These are phyloP conservation scores for Orius laevigatus DNA, from an alignment of 1,140 invertebrate species.

Conservation along the genomic window DNA sequence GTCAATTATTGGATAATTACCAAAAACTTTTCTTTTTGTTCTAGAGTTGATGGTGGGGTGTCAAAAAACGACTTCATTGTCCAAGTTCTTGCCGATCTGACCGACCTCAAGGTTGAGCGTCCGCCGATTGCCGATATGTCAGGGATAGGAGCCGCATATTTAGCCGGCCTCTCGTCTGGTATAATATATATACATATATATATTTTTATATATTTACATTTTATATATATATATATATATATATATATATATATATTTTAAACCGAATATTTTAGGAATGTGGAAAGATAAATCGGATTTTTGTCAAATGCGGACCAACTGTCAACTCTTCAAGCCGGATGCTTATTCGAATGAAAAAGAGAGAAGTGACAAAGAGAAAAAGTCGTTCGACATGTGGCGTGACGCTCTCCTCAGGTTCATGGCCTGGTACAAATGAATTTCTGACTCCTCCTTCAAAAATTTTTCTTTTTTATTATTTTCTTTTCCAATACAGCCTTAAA, in stretches of 20 bases:
- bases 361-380: no score
- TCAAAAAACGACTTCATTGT: constrained; percentile 78
- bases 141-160: constrained; percentile 57
- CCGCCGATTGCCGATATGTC: constrained; percentile 50
- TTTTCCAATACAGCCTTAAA: no score
- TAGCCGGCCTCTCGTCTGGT: constrained; percentile 66
- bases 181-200: constrained; percentile 17
- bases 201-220: no score
- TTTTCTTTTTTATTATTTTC: no score
- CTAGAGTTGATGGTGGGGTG: constrained; percentile 83
- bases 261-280: constrained; percentile 35
- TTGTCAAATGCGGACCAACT: no score
- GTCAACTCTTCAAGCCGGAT: no score
- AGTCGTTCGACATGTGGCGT: no score
- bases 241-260: not conserved
- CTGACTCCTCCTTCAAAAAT: no score
- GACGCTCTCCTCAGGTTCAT: no score
- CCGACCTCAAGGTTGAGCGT: constrained; percentile 53
- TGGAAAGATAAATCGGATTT: constrained; percentile 51
- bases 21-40: constrained; percentile 19
- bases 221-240: not conserved
- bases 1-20: no score
- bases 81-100: constrained; percentile 71
- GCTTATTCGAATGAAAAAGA: no score
- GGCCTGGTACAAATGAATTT: no score